These are phyloP conservation scores for Drosophila rufa DNA, from an alignment of 1,140 invertebrate genomes.

Conservation along the genomic window DNA sequence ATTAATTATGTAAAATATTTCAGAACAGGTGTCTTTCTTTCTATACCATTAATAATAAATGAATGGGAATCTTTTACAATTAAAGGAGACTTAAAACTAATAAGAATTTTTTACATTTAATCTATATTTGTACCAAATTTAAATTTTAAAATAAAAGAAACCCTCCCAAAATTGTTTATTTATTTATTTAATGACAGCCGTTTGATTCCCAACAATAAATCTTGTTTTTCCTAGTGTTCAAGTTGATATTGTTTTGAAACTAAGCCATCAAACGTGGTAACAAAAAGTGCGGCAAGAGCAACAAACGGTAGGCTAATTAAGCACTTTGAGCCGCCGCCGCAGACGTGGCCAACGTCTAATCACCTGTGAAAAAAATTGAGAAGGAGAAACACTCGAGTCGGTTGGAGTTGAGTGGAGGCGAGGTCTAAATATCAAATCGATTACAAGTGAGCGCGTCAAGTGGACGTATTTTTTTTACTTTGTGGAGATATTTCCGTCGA, in stretches of 20 bases:
- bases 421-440: conserved; percentile 70
- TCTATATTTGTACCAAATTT: neutral
- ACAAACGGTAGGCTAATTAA: conserved; percentile 72
- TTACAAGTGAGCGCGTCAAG: conserved; percentile 54
- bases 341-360: conserved; percentile 62
- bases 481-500: conserved; percentile 29
- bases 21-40: too few species aligned
- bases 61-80: too few species aligned
- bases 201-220: neutral
- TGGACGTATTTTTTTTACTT: conserved; percentile 23
- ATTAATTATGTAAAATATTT: too few species aligned
- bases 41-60: too few species aligned
- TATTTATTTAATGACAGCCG: neutral
- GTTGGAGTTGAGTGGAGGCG: conserved; percentile 39
- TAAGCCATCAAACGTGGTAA: conserved; percentile 23
- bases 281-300: conserved; percentile 12
- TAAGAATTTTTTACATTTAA: neutral
- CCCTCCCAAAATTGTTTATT: neutral
- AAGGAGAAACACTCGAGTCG: conserved; percentile 63
- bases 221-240: conserved; percentile 15
- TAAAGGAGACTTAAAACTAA: neutral
- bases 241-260: conserved; percentile 22
- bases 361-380: conserved; percentile 71
- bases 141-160: neutral
- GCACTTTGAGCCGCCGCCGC: conserved; percentile 58